Evolutionary conservation across 2,113 vertebrate species (phyloP).

Genomic region (Phodopus roborovskii): DNA sequence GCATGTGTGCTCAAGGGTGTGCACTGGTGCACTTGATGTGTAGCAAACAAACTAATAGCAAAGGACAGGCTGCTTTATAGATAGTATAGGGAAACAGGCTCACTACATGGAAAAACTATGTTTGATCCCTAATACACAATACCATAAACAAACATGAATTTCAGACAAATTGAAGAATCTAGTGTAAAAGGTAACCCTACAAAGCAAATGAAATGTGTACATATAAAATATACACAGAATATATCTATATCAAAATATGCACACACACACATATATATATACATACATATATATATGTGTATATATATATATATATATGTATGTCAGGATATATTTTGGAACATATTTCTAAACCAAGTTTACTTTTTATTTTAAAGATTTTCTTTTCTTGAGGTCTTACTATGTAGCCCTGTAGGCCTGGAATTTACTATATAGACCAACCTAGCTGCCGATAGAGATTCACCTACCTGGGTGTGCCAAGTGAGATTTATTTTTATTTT

Average conservation of each 20-base stretch:
- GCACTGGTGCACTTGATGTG: background rate
- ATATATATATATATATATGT: no score
- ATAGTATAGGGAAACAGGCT: background rate
- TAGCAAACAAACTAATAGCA: background rate
- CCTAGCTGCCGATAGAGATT: background rate
- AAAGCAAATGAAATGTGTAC: background rate
- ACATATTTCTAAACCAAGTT: background rate
- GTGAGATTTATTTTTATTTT: background rate
- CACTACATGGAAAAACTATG: background rate
- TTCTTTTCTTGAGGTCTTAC: background rate
- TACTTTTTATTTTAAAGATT: background rate
- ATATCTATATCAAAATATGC: background rate
- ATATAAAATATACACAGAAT: background rate
- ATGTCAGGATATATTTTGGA: background rate
- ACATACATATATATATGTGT: no score
- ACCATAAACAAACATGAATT: background rate
- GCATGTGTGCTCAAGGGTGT: no score
- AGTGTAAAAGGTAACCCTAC: background rate
- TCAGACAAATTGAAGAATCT: conserved; percentile 4
- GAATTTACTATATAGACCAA: background rate
- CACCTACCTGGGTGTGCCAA: background rate
- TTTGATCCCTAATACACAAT: background rate
- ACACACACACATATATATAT: no score
- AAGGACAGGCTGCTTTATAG: background rate
- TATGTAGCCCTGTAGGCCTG: background rate